Base-by-base conservation (phyloP, 2,113 vertebrate genomes). In the Zingel zingel region DNA sequence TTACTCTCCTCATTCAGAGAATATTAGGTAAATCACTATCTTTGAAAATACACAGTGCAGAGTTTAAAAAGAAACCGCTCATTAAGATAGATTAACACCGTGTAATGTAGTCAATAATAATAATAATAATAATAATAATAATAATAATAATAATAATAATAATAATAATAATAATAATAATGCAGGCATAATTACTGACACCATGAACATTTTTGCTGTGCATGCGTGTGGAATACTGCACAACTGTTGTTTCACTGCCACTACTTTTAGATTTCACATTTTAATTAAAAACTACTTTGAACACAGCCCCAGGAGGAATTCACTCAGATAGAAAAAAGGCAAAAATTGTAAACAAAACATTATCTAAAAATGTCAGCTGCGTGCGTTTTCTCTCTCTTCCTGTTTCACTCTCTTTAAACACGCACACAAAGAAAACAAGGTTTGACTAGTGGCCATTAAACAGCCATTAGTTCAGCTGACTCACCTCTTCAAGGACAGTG, bases 261-360 rank as follows among this genome's bases (percentile, higher is more conserved):
- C 57, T 33, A 36, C 64, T 77, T 84, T 87, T 65, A 86, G 65
- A 85, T 72, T 86, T 74, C 36, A 61, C 2, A 61, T 88, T 91
- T 88, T 82, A 89, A 90, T 88, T 82, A 79, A 69, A 82, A 81
- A 65, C 71, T 63, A 58, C 81, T 81, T 62, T 87, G 71, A 79
- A 69, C 57, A 23, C 13, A 66, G 25, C 67, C 82, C 45, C 39
- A 3, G 59, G 84, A 81, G 82, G 77, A 72, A 85, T 71, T 79
- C 51, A n/a, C 51, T 82, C 67, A 30, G n/a, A 68, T 45, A 48
- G 18, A 59, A 72, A 43, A 57, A 47, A 5, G 14, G 1, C 6
- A 12, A 69, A 78, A 70, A 72, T 5, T 64, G 71, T 79, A 85
- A 77, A 83, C 53, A 77, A 81, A 82, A 79, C 67, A 82, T 54